Evolutionary conservation across 1,140 invertebrate species (phyloP).

Genomic region (Monomorium pharaonis): DNA sequence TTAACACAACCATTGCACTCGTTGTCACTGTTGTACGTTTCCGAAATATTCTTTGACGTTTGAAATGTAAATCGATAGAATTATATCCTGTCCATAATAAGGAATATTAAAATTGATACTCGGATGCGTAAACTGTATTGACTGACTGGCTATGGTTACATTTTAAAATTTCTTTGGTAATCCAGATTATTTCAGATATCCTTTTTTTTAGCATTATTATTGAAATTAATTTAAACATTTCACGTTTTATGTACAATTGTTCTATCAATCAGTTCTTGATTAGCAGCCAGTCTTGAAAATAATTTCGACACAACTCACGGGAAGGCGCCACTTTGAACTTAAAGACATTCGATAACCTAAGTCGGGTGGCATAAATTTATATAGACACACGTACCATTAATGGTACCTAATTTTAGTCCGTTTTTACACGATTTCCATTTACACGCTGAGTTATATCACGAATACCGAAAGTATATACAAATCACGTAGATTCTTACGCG

Average conservation of each 20-base stretch:
- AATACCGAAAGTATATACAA: conserved; percentile 51
- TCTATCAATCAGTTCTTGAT: neutral
- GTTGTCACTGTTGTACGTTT: conserved; percentile 15
- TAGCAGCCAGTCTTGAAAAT: neutral
- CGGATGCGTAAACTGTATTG: neutral
- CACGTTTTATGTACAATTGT: conserved; percentile 7
- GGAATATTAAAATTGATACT: conserved; percentile 10
- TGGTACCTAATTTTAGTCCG: neutral
- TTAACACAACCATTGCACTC: conserved; percentile 57
- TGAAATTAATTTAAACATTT: conserved; percentile 7
- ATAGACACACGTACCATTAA: neutral
- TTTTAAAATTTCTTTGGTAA: neutral
- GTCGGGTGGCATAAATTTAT: neutral
- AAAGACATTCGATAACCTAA: neutral
- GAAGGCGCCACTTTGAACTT: neutral
- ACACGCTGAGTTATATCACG: conserved; percentile 10
- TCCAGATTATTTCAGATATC: conserved; percentile 25
- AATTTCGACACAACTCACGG: neutral
- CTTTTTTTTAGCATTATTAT: conserved; percentile 30
- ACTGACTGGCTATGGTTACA: neutral
- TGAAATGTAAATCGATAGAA: conserved; percentile 11
- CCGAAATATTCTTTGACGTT: conserved; percentile 2
- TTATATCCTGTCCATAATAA: neutral
- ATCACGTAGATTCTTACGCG: conserved; percentile 40
- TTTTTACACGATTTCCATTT: conserved; percentile 31